Conservation (phyloP, 2,797 vertebrate genomes). For the Novumbra hubbsi region DNA sequence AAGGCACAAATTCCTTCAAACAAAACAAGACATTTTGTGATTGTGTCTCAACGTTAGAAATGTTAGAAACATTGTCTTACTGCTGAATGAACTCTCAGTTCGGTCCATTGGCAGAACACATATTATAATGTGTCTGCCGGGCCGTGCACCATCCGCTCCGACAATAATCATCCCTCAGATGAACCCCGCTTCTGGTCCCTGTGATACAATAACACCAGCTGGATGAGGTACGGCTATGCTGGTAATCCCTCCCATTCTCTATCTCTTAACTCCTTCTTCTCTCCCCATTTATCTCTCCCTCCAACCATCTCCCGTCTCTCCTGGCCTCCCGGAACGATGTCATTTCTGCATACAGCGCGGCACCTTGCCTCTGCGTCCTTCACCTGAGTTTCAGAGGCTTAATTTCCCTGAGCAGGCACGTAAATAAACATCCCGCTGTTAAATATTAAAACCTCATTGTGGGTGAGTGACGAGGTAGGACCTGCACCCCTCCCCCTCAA, state of each 20-base stretch:
- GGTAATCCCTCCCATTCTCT: neutral
- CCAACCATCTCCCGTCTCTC: neutral
- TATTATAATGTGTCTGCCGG: no score
- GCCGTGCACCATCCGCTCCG: no score
- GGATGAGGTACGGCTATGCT: neutral
- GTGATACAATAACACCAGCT: neutral
- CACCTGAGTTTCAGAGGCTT: conserved; percentile 55
- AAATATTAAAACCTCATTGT: conserved; percentile 47
- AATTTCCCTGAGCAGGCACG: conserved; percentile 42
- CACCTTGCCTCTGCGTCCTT: conserved; percentile 45
- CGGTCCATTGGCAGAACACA: no score
- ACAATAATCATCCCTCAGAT: no score
- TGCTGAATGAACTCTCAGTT: no score
- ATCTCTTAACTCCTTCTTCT: neutral
- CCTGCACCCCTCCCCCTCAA: neutral
- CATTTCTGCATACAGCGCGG: conserved; percentile 47
- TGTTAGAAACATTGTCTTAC: no score
- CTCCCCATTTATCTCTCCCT: neutral
- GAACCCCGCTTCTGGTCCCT: no score
- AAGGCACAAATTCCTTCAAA: no score
- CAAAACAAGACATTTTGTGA: no score
- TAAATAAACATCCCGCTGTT: conserved; percentile 62
- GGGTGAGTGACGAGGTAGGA: neutral
- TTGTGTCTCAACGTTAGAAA: no score
- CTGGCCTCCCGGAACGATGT: neutral